These are phyloP conservation scores for Pammene aurita DNA, from an alignment of 2,888 invertebrate species.

Conservation along the genomic window DNA sequence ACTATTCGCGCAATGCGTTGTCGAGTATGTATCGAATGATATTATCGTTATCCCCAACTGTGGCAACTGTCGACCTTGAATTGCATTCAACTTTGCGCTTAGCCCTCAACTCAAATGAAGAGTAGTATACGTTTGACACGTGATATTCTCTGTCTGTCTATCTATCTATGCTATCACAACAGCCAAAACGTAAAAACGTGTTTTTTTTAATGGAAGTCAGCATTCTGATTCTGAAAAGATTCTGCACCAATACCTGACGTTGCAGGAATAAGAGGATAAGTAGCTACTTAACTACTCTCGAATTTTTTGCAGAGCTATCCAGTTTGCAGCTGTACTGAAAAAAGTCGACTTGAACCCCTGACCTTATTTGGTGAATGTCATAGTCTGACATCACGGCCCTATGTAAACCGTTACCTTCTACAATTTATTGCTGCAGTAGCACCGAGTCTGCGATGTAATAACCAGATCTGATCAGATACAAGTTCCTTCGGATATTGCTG, in stretches of 20 bases:
- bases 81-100: conserved; percentile 1
- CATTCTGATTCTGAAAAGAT: no score
- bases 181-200: no score
- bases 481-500: conserved; percentile 26
- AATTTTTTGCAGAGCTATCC: no score
- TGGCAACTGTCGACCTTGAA: conserved; percentile 4
- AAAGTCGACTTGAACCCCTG: not conserved
- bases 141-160: no score
- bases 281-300: no score
- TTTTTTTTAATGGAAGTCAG: no score
- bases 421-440: conserved; percentile 13
- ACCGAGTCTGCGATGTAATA: conserved; percentile 15
- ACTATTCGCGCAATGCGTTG: conserved; percentile 18
- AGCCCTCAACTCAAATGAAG: not conserved
- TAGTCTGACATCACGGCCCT: conserved; percentile 20
- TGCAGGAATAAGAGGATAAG: no score
- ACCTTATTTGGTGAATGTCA: conserved; percentile 33
- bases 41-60: conserved; percentile 14
- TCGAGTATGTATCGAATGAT: not conserved
- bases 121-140: no score
- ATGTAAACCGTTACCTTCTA: conserved; percentile 24
- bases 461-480: conserved; percentile 22
- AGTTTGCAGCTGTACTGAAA: no score
- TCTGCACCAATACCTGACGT: no score
- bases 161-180: no score